These are phyloP conservation scores for Achroia grisella DNA, from an alignment of 1,140 invertebrate species.

Conservation along the genomic window DNA sequence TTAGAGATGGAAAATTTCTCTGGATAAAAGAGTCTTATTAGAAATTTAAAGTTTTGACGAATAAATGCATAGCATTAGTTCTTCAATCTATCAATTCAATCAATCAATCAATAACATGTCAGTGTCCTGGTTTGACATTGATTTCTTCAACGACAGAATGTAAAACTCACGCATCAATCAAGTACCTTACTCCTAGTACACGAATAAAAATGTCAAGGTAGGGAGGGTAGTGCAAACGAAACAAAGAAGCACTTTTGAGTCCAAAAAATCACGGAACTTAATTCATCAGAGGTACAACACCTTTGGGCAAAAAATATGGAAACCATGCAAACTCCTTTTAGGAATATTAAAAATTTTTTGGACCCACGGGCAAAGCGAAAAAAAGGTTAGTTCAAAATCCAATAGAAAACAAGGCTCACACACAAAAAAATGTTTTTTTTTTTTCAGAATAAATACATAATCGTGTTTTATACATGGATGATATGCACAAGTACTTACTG, in stretches of 20 bases:
- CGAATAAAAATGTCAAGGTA: constrained; percentile 66
- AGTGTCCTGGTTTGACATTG: constrained; percentile 59
- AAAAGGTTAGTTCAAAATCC: constrained; percentile 45
- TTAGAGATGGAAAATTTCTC: too few relatives aligned
- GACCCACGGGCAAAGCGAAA: constrained; percentile 51
- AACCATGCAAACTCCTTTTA: constrained; percentile 34
- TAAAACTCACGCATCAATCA: constrained; percentile 34
- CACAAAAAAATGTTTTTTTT: constrained; percentile 47
- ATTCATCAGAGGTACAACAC: constrained; percentile 47
- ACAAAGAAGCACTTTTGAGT: constrained; percentile 62
- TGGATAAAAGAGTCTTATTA: too few relatives aligned
- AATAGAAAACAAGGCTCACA: constrained; percentile 46
- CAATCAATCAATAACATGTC: constrained; percentile 23
- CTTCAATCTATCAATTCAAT: constrained; percentile 28
- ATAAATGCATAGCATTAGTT: constrained; percentile 48
- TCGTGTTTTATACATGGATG: constrained; percentile 33
- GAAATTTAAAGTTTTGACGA: too few relatives aligned
- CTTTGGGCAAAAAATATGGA: constrained; percentile 50
- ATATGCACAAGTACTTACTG: constrained; percentile 57
- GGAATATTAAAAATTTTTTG: constrained; percentile 44
- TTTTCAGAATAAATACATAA: constrained; percentile 14
- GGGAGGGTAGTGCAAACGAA: constrained; percentile 55
- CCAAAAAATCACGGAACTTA: constrained; percentile 54
- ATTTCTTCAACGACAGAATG: constrained; percentile 10
- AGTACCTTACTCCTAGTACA: constrained; percentile 49